phyloP scores from a whole-genome alignment of 2,113 vertebrate genomes.

The Lophius piscatorius region DNA sequence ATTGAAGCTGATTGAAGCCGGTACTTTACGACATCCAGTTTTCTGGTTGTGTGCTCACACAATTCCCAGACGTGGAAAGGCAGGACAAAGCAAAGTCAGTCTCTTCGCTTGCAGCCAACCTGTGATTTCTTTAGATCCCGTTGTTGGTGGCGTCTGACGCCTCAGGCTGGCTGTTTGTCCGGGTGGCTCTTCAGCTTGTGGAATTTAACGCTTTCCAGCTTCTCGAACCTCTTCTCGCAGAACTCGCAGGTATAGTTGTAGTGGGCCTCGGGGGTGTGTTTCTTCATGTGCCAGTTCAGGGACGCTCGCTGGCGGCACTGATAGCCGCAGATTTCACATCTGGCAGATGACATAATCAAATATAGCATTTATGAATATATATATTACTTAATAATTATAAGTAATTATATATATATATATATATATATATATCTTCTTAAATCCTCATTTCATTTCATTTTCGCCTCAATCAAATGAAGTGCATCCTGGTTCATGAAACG shows the following conservation, averaged over 20 bases:
- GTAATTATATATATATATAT: no score
- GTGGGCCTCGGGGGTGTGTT: constrained; percentile 86
- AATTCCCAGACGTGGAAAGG: neutral
- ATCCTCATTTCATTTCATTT: no score
- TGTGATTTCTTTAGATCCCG: neutral
- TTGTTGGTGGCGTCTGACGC: neutral
- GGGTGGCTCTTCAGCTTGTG: constrained; percentile 93
- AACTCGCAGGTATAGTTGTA: constrained; percentile 92
- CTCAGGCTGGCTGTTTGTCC: constrained; percentile 82
- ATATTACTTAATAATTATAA: no score
- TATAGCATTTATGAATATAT: no score
- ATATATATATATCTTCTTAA: no score
- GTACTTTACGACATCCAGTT: no score
- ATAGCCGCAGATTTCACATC: constrained; percentile 94
- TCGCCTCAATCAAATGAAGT: no score
- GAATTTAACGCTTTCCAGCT: constrained; percentile 91
- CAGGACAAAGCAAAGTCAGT: constrained; percentile 1
- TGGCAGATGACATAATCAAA: constrained; percentile 34
- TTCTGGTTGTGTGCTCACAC: neutral
- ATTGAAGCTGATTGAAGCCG: no score
- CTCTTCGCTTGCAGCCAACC: constrained; percentile 1
- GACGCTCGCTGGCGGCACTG: constrained; percentile 93
- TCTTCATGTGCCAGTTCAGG: constrained; percentile 97
- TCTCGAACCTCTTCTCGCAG: constrained; percentile 91
- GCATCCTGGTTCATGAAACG: no score